Percentiles rank a stretch among this genome's conserved stretches.
Evolutionary conservation across 1,140 invertebrate species (phyloP).

Genomic region (Laupala kohalensis): DNA sequence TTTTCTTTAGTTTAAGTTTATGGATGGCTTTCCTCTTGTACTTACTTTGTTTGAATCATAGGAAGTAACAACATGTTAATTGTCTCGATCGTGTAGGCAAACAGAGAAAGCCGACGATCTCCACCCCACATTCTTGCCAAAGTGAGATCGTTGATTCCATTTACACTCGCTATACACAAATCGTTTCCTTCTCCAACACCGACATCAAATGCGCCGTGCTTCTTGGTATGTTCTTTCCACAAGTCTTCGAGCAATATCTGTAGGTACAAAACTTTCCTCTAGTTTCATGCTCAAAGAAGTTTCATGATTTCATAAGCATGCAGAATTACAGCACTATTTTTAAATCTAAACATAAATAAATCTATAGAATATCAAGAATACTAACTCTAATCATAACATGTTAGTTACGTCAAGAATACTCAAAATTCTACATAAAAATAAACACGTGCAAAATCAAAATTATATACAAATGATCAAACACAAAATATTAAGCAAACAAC

Average conservation of each 20-base stretch:
- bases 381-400: too few species aligned
- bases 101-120: constrained; percentile 79
- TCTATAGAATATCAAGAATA: not conserved
- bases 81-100: constrained; percentile 90
- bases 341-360: not conserved
- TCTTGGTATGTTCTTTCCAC: constrained; percentile 27
- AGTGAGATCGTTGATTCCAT: not conserved
- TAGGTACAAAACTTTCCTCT: too few species aligned
- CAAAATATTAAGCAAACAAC: too few species aligned
- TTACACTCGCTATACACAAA: not conserved
- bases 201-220: not conserved
- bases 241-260: constrained; percentile 58
- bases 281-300: too few species aligned
- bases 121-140: constrained; percentile 34
- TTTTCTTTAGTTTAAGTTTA: not conserved
- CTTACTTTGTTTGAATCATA: constrained; percentile 92
- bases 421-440: not conserved
- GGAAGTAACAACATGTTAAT: constrained; percentile 86
- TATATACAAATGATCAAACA: too few species aligned
- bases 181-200: not conserved
- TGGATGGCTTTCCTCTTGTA: too few species aligned
- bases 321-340: not conserved
- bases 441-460: not conserved
- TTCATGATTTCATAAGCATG: not conserved
- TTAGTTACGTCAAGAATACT: not conserved